Percentiles rank a stretch among this genome's conserved stretches.
These are phyloP conservation scores for Apus apus DNA, from an alignment of 2,113 vertebrate genomes.

Conservation along the genomic window DNA sequence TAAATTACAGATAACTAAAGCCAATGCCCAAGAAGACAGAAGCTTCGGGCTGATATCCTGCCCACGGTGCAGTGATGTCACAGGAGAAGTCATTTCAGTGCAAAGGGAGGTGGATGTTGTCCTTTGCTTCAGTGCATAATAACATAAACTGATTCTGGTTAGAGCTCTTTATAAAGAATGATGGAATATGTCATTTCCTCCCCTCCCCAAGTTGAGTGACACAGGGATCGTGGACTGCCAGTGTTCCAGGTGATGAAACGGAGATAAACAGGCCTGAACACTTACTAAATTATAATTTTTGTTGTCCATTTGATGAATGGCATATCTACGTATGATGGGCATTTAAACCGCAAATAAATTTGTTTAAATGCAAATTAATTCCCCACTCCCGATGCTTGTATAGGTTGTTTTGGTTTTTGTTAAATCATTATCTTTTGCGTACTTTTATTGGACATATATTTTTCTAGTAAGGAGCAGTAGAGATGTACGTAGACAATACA, in stretches of 20 bases:
- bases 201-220: background rate
- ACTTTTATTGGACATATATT: background rate
- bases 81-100: background rate
- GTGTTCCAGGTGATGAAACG: background rate
- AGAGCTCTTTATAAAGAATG: background rate
- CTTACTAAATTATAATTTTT: background rate
- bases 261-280: background rate
- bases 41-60: background rate
- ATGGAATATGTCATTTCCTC: background rate
- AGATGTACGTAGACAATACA: background rate
- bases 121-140: background rate
- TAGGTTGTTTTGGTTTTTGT: background rate
- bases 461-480: background rate
- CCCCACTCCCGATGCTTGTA: background rate
- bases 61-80: rapidly evolving
- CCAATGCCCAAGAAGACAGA: background rate
- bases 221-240: rapidly evolving
- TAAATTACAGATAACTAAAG: background rate
- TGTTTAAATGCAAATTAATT: background rate
- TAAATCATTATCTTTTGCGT: background rate
- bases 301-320: background rate
- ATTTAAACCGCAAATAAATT: background rate
- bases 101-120: rapidly evolving
- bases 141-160: background rate
- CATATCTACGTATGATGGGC: background rate